Evolutionary conservation across 2,113 vertebrate species (phyloP).

Genomic region (Dryoscopus gambensis): DNA sequence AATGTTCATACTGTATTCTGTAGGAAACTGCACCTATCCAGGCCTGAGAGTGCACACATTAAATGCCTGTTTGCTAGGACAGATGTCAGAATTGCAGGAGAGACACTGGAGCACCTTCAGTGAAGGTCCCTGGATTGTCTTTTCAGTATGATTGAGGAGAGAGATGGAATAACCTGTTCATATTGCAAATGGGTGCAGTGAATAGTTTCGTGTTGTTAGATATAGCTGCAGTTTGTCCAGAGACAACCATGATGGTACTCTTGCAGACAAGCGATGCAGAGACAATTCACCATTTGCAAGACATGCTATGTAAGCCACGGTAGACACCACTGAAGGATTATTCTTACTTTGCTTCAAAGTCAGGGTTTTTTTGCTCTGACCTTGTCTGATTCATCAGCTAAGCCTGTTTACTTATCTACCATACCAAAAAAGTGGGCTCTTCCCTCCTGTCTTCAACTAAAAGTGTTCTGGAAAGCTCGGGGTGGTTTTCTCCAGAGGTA

Average conservation of each 20-base stretch:
- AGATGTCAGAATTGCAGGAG: neutral
- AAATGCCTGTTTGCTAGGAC: neutral
- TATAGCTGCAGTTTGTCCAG: neutral
- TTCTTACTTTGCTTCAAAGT: neutral
- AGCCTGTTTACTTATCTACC: neutral
- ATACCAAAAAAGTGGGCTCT: neutral
- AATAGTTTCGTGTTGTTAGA: neutral
- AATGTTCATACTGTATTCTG: neutral
- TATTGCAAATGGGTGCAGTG: neutral
- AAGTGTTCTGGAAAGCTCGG: neutral
- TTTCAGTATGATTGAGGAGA: neutral
- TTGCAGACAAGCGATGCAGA: neutral
- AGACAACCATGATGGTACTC: neutral
- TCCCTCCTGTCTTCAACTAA: neutral
- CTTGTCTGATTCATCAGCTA: neutral
- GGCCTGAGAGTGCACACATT: neutral
- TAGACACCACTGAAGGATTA: neutral
- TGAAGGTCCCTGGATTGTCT: neutral
- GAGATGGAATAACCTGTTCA: neutral
- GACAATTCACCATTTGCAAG: neutral
- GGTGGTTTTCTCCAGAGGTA: neutral
- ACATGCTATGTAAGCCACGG: accelerated
- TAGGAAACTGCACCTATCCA: neutral
- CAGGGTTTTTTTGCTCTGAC: neutral
- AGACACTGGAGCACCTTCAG: neutral